phyloP scores from a whole-genome alignment of 1,140 invertebrate genomes.

The Pristionchus pacificus region DNA sequence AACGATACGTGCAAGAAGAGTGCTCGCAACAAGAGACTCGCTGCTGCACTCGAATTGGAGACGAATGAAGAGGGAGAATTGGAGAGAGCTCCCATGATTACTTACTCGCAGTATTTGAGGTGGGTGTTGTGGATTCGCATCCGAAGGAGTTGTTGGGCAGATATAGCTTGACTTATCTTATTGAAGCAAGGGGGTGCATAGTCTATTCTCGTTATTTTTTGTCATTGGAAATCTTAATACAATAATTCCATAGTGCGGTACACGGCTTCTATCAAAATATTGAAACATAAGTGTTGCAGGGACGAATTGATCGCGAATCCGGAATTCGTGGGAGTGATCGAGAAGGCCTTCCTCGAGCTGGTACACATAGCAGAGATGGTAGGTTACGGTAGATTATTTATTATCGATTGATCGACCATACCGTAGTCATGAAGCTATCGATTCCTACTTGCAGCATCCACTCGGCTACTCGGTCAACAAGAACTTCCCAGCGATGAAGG shows the following conservation, averaged over 20 bases:
- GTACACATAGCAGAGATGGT: slow-evolving; percentile 70
- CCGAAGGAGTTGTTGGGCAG: too few relatives aligned
- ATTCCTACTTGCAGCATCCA: neutral
- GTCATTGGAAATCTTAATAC: too few relatives aligned
- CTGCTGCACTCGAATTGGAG: slow-evolving; percentile 75
- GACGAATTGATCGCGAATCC: slow-evolving; percentile 64
- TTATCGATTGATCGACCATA: neutral
- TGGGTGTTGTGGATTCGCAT: slow-evolving; percentile 76
- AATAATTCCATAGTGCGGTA: too few relatives aligned
- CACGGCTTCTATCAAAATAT: too few relatives aligned
- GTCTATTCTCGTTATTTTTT: too few relatives aligned
- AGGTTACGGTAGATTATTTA: slow-evolving; percentile 68
- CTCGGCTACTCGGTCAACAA: slow-evolving; percentile 1
- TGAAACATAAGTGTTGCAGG: neutral
- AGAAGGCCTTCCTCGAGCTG: slow-evolving; percentile 77
- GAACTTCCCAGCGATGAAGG: slow-evolving; percentile 79
- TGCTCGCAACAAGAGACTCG: slow-evolving; percentile 79
- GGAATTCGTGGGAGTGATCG: slow-evolving; percentile 74
- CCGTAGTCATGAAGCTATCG: slow-evolving; percentile 9
- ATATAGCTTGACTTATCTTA: too few relatives aligned
- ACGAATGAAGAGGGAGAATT: slow-evolving; percentile 75
- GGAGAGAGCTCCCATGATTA: slow-evolving; percentile 65
- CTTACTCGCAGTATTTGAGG: slow-evolving; percentile 81
- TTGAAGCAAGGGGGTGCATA: too few relatives aligned
- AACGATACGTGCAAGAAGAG: slow-evolving; percentile 81